Evolutionary conservation across 1,140 invertebrate species (phyloP), one percentile per base, ranked within the genome.

Genomic region (Rhyzopertha dominica): DNA sequence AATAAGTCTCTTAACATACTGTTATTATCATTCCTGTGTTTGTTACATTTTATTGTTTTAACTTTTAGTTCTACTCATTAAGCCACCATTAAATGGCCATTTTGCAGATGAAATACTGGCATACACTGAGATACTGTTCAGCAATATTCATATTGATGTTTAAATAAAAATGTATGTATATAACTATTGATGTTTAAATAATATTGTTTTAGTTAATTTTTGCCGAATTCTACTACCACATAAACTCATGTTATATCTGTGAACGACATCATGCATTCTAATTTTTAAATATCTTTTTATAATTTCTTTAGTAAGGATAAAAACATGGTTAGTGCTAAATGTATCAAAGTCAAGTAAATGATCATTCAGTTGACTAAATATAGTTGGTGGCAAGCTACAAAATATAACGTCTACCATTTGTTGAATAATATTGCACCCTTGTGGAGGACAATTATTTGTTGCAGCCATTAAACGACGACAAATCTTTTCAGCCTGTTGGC

Each of bases 191-290:
- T n/a, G n/a, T n/a, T n/a, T n/a, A n/a, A n/a, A n/a, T n/a, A n/a
- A n/a, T n/a, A 30, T 16, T 30, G 17, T 30, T 30, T 30, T 30
- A 30, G 29, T 30, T 30, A 30, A 16, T 30, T 30, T 30, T 30
- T 30, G 29, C 17, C 29, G 29, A 30, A 30, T 30, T 13, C 29
- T 30, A 16, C 4, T 10, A 30, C 29, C 29, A 30, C 12, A 30
- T 16, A 30, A 30, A 30, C 17, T 30, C 12, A 30, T 30, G 17
- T 9, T 30, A 30, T 13, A 30, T 30, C 17, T 30, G 12, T 10
- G 29, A 30, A 13, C 17, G 13, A 30, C 29, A 30, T 30, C 12
- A 30, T 30, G 29, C 13, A 30, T 12, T 10, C 29, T 30, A 30
- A 30, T 30, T 30, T 30, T 30, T 30, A 30, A 30, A 30, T 13